Conservation (phyloP, 2,888 invertebrate species). For the Thereva unica region DNA sequence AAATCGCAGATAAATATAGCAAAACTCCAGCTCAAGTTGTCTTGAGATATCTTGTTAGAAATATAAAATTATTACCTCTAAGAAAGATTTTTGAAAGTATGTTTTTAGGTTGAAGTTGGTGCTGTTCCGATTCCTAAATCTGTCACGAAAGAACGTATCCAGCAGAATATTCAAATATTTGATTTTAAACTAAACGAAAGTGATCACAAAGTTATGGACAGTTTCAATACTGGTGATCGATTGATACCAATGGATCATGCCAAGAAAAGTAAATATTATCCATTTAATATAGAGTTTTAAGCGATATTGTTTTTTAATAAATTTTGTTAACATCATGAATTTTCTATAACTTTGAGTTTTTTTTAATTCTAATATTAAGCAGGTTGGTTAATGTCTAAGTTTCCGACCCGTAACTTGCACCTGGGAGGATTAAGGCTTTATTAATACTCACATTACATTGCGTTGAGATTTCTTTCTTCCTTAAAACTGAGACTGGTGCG, state of each 20-base stretch:
- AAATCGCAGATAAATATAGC: conserved; percentile 67
- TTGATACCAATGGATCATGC: conserved; percentile 50
- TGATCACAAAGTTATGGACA: conserved; percentile 60
- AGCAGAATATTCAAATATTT: conserved; percentile 63
- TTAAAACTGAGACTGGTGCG: too few species aligned
- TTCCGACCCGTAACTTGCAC: too few species aligned
- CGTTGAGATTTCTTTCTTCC: too few species aligned
- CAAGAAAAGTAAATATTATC: conserved; percentile 51
- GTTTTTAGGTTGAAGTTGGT: conserved; percentile 60
- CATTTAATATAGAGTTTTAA: conserved; percentile 51
- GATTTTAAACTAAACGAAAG: conserved; percentile 63
- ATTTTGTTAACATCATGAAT: neutral
- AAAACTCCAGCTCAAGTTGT: conserved; percentile 73
- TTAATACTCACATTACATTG: too few species aligned
- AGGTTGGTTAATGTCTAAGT: too few species aligned
- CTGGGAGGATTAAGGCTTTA: too few species aligned
- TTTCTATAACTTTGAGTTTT: too few species aligned
- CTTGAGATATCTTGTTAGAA: conserved; percentile 60
- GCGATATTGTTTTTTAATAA: neutral
- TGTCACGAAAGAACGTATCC: conserved; percentile 60
- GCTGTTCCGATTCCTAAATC: conserved; percentile 65
- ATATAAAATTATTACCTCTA: neutral
- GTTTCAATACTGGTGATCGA: conserved; percentile 58
- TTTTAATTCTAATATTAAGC: too few species aligned
- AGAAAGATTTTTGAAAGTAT: neutral